Base-by-base conservation (phyloP, 2,888 invertebrate species). In the Mechanitis messenoides region DNA sequence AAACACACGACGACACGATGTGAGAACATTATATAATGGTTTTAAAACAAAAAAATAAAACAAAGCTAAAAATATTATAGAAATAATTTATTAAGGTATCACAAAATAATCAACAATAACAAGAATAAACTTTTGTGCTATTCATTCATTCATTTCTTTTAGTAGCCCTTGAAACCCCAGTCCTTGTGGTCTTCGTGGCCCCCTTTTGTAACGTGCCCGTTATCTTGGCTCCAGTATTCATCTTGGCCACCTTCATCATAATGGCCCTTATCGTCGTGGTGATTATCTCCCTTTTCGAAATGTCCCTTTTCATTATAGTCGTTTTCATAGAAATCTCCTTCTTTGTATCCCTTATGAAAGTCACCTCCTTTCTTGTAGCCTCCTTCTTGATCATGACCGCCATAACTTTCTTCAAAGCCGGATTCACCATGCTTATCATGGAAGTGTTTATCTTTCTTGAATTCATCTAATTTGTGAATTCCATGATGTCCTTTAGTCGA, bases 361-460 rank as follows among this genome's bases (percentile, higher is more conserved):
- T 94, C 93, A 20, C 94, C 94, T 57, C 95, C 96, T 83, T 95
- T 93, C 81, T 95, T 93, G 84, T 93, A 93, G 50, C 93, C 94
- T 68, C 94, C 94, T 76, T 93, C 94, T 72, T 95, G 92, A 75
- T 95, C 94, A 80, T 93, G 92, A 53, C 92, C 94, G 58, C 95
- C 95, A 75, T 96, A 94, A 67, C 94, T 94, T 77, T 94, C 94
- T 81, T 95, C 95, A 71, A 94, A 94, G 1, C 94, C 95, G 61
- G 93, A 93, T 70, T 95, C 95, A 69, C 96, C 95, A 74, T 95
- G 94, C 78, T 96, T 95, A 72, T 96, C 96, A 79, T 93, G 95
- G 92, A 95, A 96, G 79, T 96, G 95, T 73, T 96, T 95, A 74
- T 96, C 94, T 80, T 96, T 96, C 78, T 95, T 95, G 84, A 93